Conservation (phyloP, 2,888 invertebrate species). For the Zaprionus bogoriensis region DNA sequence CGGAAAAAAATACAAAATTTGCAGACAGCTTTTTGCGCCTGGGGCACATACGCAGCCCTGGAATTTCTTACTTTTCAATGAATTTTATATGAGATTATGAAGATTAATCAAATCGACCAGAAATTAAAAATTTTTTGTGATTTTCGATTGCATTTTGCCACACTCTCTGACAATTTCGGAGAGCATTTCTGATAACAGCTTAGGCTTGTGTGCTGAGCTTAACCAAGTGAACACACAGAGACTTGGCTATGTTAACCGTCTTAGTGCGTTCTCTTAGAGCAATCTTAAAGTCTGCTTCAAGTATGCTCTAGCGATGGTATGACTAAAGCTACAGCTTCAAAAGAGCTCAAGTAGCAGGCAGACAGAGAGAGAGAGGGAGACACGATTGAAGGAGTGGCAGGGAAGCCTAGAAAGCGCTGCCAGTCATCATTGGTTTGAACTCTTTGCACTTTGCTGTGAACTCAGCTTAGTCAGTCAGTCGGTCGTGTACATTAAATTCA, state of each 20-base stretch:
- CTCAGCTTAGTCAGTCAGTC: constrained; percentile 61
- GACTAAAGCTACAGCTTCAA: not conserved
- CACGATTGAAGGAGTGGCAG: not conserved
- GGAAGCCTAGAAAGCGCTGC: no score
- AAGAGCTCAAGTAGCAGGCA: constrained; percentile 5
- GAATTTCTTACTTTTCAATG: constrained; percentile 2
- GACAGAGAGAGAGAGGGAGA: not conserved
- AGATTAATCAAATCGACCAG: no score
- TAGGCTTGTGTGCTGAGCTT: no score
- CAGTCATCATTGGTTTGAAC: constrained; percentile 46
- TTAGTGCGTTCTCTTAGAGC: not conserved
- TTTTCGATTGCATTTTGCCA: no score
- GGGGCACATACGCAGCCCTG: constrained; percentile 17
- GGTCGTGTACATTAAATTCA: constrained; percentile 71
- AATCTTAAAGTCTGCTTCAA: not conserved
- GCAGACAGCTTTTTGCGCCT: constrained; percentile 22
- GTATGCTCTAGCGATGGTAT: not conserved
- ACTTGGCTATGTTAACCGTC: not conserved
- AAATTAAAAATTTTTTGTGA: no score
- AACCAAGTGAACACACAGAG: not conserved
- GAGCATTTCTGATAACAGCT: no score
- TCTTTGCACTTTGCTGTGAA: constrained; percentile 53
- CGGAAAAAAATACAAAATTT: not conserved
- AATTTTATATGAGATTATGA: constrained; percentile 5
- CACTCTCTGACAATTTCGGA: no score